These are phyloP conservation scores for Prochilodus magdalenae DNA, from an alignment of 2,113 vertebrate genomes.

Conservation along the genomic window DNA sequence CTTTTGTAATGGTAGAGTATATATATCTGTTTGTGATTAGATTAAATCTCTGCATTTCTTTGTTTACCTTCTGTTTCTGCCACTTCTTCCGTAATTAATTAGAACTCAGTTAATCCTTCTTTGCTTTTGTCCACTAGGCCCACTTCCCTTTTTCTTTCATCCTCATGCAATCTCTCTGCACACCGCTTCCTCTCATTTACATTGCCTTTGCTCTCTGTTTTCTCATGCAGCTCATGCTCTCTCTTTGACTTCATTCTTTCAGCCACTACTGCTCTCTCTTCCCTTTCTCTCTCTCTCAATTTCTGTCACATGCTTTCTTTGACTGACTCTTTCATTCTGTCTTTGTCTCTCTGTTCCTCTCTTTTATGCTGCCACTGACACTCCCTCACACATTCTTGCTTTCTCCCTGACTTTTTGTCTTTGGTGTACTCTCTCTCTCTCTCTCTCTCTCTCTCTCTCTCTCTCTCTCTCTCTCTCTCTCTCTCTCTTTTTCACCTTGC, in stretches of 20 bases:
- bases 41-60: not conserved
- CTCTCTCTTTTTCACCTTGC: too few relatives aligned
- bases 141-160: not conserved
- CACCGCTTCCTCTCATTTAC: not conserved
- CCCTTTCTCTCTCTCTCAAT: not conserved
- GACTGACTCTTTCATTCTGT: not conserved
- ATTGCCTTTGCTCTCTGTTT: not conserved
- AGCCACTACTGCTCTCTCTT: too few relatives aligned
- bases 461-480: too few relatives aligned
- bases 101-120: not conserved
- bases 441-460: too few relatives aligned
- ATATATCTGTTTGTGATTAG: too few relatives aligned
- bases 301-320: not conserved
- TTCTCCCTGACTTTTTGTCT: too few relatives aligned
- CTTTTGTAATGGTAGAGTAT: too few relatives aligned
- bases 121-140: not conserved
- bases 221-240: slow-evolving; percentile 10
- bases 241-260: not conserved
- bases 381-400: too few relatives aligned
- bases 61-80: not conserved
- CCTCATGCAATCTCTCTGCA: not conserved
- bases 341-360: not conserved
- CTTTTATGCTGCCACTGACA: too few relatives aligned
- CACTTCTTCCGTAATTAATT: not conserved
- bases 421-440: too few relatives aligned